These are phyloP conservation scores for Lepidotrigona ventralis DNA, from an alignment of 1,140 invertebrate species.

Conservation along the genomic window DNA sequence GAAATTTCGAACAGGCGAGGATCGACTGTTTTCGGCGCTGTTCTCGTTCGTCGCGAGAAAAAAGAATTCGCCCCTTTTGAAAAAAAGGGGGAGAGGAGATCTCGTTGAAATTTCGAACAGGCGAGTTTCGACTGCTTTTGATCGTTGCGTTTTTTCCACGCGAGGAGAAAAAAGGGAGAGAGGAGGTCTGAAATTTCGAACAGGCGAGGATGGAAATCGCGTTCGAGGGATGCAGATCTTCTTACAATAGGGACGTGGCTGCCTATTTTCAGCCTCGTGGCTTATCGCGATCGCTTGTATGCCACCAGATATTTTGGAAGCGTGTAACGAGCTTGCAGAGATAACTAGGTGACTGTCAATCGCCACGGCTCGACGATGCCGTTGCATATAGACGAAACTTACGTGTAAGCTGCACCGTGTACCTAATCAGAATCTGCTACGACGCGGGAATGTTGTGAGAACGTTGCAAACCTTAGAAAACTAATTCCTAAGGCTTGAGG, in stretches of 20 bases:
- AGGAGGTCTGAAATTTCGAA: background rate
- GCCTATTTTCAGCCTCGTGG: background rate
- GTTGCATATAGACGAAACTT: background rate
- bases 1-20: background rate
- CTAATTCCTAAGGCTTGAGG: too few species aligned
- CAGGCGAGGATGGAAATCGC: background rate
- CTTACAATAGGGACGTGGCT: background rate
- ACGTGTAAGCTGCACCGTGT: background rate
- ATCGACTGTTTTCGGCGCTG: background rate
- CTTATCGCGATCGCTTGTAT: slow-evolving; percentile 18
- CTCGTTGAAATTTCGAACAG: background rate
- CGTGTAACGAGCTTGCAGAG: background rate
- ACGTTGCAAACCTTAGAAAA: background rate
- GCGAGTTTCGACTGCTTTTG: background rate
- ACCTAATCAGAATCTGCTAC: background rate
- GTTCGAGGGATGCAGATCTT: background rate
- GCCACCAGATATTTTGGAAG: background rate
- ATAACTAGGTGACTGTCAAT: slow-evolving; percentile 8
- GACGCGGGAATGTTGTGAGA: background rate
- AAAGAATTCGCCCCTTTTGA: too few species aligned
- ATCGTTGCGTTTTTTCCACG: background rate
- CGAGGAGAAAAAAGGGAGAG: background rate
- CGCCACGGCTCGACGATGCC: background rate
- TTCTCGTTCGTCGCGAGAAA: background rate
- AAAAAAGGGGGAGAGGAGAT: background rate